Conservation (phyloP, 2,888 invertebrate species). For the Athalia rosae region DNA sequence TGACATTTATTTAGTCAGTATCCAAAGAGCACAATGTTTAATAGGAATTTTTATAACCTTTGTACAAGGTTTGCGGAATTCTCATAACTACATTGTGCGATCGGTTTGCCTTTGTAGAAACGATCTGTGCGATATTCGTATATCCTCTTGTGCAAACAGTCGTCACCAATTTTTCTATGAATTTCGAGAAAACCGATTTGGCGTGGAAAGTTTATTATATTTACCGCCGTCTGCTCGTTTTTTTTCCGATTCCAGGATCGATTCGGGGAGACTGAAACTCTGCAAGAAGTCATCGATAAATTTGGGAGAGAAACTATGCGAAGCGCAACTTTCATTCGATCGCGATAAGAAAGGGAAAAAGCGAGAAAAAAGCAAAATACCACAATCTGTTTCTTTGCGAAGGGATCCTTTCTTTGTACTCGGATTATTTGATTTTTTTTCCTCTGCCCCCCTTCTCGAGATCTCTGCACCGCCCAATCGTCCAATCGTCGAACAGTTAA, state of each 20-base stretch:
- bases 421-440: conserved; percentile 6
- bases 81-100: too few species aligned
- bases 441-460: background rate
- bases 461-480: background rate
- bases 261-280: too few species aligned
- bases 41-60: too few species aligned
- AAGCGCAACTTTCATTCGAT: too few species aligned
- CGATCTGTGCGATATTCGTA: too few species aligned
- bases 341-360: too few species aligned
- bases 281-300: conserved; percentile 14
- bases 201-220: background rate
- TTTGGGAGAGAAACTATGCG: background rate
- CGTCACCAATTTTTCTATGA: background rate
- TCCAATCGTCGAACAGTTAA: conserved; percentile 29
- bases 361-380: background rate
- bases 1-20: conserved; percentile 8
- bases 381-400: conserved; percentile 27
- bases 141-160: too few species aligned
- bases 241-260: too few species aligned
- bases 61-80: too few species aligned
- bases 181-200: background rate
- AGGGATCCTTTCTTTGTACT: background rate
- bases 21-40: too few species aligned
- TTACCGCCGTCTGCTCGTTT: too few species aligned
- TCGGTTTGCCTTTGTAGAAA: too few species aligned